Base-by-base conservation (phyloP, 1,140 invertebrate genomes). In the Stratiolaelaps scimitus region DNA sequence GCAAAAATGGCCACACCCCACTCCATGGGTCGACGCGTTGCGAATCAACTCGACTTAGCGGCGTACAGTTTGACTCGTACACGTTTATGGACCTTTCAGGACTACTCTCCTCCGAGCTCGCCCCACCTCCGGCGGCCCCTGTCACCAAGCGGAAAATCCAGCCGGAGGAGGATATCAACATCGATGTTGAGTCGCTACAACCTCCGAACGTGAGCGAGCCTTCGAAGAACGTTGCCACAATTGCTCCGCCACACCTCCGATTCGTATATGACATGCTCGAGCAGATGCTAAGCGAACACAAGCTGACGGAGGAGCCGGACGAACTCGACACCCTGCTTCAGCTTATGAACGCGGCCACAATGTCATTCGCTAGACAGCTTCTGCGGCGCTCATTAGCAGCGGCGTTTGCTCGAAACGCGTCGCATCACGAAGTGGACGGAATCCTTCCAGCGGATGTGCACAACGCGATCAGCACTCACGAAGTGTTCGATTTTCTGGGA, bases 1-100 rank as follows among this genome's bases (percentile, higher is more conserved):
- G 53, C 15, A 60, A 60, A 23, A 26, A 60, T 34, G 53, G 53
- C 1, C 26, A 29, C 53, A 60, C 53, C 26, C 53, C 53, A 60
- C 13, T 60, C 23, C 53, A 60, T 23, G 53, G 26, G 26, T 17
- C 26, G 1, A 60, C 53, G 53, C 17, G 26, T 20, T 5, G 4
- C 10, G 15, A 60, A 15, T 17, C 26, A 2, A 60, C 53, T 15
- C 13, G 15, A 1, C 1, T 60, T 15, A 26, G 17, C 15, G 53
- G 53, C 10, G 53, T 60, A 2, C 53, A 26, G 53, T 17, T 23
- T 17, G 53, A 60, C 34, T 40, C 34, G 5, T 40, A 40, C 34
- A 40, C 34, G 10, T 40, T 6, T 40, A 40, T 40, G 34, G 34
- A 40, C 34, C 10, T 40, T 40, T 40, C 34, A 6, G 34, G 10